These are phyloP conservation scores for Agapetus fuscipes DNA, from an alignment of 2,888 invertebrate species.

Conservation along the genomic window DNA sequence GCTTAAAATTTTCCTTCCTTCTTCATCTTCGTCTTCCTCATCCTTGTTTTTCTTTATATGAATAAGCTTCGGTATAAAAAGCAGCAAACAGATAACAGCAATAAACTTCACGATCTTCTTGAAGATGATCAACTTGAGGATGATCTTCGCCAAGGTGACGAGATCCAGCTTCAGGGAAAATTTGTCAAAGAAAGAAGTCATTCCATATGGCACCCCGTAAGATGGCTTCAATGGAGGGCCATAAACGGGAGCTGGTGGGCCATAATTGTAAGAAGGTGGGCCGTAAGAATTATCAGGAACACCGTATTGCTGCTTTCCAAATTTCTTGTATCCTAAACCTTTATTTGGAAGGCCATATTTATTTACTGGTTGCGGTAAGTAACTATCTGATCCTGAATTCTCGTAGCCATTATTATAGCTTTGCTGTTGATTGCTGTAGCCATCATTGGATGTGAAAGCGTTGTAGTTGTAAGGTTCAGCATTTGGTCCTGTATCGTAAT, in stretches of 20 bases:
- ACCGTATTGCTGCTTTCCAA: slow-evolving; percentile 30
- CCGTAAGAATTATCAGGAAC: slow-evolving; percentile 34
- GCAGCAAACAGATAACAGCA: slow-evolving; percentile 61
- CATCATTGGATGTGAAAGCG: slow-evolving; percentile 7
- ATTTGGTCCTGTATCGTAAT: slow-evolving; percentile 14
- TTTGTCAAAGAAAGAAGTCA: slow-evolving; percentile 53
- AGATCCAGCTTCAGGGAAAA: slow-evolving; percentile 61
- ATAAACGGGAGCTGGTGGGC: slow-evolving; percentile 34
- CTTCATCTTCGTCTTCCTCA: slow-evolving; percentile 27
- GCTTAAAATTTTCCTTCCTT: not conserved
- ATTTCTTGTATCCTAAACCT: slow-evolving; percentile 27
- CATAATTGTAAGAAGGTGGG: slow-evolving; percentile 35
- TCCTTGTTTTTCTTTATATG: slow-evolving; percentile 37
- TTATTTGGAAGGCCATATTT: slow-evolving; percentile 14
- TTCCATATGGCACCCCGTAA: slow-evolving; percentile 48
- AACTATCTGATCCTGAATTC: slow-evolving; percentile 12
- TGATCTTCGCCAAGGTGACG: slow-evolving; percentile 61
- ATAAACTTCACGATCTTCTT: slow-evolving; percentile 76
- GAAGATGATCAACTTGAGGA: slow-evolving; percentile 67
- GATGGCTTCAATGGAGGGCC: slow-evolving; percentile 39
- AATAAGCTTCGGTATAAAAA: slow-evolving; percentile 65
- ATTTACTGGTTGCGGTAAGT: slow-evolving; percentile 12
- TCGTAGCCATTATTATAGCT: slow-evolving; percentile 7
- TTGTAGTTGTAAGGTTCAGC: slow-evolving; percentile 15
- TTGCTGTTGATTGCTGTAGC: slow-evolving; percentile 6